Conservation (phyloP, 2,797 vertebrate species). For the Anabas testudineus region DNA sequence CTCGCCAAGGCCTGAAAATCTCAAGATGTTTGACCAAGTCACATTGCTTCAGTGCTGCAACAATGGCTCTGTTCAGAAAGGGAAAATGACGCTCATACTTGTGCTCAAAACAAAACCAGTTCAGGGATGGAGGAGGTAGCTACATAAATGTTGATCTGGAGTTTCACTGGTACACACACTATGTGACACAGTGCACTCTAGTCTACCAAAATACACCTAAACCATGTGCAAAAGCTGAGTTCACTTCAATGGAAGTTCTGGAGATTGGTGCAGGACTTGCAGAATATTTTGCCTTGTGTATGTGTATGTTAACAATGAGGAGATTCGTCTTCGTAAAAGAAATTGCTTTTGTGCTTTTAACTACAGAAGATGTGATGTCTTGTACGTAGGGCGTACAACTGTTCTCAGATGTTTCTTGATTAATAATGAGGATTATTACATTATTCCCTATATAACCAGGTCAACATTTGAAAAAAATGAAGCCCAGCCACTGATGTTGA, state of each 20-base stretch:
- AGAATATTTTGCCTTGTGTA: background rate
- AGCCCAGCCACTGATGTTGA: slow-evolving; percentile 29
- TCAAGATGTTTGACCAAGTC: slow-evolving; percentile 35
- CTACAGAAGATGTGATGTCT: slow-evolving; percentile 2
- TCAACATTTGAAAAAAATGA: slow-evolving; percentile 24
- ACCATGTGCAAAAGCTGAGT: background rate
- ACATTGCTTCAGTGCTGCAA: slow-evolving; percentile 39
- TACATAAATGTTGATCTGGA: slow-evolving; percentile 35
- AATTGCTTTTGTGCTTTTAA: slow-evolving; percentile 22
- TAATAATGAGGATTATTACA: background rate
- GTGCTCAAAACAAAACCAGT: slow-evolving; percentile 38
- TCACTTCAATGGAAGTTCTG: slow-evolving; percentile 15
- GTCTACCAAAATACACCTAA: background rate
- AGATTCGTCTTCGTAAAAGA: slow-evolving; percentile 9
- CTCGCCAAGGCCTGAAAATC: slow-evolving; percentile 14
- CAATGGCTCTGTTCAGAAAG: slow-evolving; percentile 44
- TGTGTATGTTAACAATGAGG: background rate
- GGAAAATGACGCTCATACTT: slow-evolving; percentile 16
- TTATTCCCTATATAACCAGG: slow-evolving; percentile 23
- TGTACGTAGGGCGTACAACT: background rate
- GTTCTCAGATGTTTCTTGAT: slow-evolving; percentile 3
- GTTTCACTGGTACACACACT: background rate
- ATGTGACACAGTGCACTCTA: slow-evolving; percentile 1
- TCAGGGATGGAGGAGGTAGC: slow-evolving; percentile 50
- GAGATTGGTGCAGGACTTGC: background rate